phyloP scores from a whole-genome alignment of 2,113 vertebrate species.

The Conger conger region DNA sequence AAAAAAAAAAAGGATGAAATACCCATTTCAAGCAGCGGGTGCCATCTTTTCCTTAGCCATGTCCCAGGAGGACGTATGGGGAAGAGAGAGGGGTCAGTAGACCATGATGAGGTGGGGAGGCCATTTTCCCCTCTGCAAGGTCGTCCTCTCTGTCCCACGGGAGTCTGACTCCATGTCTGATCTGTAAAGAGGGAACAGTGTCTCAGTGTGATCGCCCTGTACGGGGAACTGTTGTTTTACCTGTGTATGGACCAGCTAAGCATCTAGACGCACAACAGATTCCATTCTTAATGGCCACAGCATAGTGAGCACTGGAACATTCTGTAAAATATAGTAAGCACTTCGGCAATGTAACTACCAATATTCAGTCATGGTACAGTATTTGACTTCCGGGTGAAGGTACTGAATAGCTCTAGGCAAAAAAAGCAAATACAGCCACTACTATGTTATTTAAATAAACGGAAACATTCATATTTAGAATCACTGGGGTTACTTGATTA shows the following conservation, averaged over 20 bases:
- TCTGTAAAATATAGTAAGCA: background rate
- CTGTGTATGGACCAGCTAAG: background rate
- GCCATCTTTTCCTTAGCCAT: conserved; percentile 10
- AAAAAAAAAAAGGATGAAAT: background rate
- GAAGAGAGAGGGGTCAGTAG: background rate
- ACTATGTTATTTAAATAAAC: background rate
- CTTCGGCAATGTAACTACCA: background rate
- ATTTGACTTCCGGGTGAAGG: background rate
- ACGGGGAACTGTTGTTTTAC: background rate
- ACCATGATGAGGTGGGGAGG: background rate
- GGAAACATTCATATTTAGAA: background rate
- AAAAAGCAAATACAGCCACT: background rate
- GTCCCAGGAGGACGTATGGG: background rate
- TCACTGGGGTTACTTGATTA: background rate
- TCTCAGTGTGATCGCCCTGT: background rate
- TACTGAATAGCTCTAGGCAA: background rate
- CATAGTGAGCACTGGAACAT: background rate
- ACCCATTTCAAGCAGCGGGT: background rate
- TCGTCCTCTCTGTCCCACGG: background rate
- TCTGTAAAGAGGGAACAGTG: background rate
- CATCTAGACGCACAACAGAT: background rate
- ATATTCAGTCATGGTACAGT: background rate
- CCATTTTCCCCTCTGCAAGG: background rate
- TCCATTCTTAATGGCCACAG: background rate
- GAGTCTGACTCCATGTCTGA: background rate